Conservation (phyloP, 1,140 invertebrate genomes). For the Cecropterus lyciades region DNA sequence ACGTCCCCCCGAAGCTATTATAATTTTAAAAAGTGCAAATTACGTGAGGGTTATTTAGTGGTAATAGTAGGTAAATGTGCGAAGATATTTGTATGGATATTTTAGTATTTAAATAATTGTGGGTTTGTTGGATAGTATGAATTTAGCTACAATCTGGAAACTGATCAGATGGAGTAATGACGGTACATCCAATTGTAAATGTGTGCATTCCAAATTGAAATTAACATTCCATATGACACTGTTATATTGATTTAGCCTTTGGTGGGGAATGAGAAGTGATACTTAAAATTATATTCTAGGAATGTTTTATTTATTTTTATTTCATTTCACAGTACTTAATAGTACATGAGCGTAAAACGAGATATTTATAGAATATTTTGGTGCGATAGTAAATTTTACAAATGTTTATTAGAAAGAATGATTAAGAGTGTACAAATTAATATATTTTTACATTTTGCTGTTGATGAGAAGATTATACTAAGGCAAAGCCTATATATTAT, state of each 20-base stretch:
- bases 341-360: constrained; percentile 65
- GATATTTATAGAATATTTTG: constrained; percentile 77
- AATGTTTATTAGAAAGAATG: constrained; percentile 74
- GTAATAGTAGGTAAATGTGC: constrained; percentile 69
- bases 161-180: constrained; percentile 27
- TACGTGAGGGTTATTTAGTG: constrained; percentile 71
- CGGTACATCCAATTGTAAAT: constrained; percentile 58
- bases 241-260: constrained; percentile 51
- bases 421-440: constrained; percentile 81
- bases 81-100: constrained; percentile 78
- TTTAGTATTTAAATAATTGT: constrained; percentile 70
- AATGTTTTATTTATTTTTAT: constrained; percentile 70
- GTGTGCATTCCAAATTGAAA: constrained; percentile 70
- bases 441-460: constrained; percentile 83
- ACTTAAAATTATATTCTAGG: constrained; percentile 66
- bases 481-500: constrained; percentile 74
- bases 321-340: constrained; percentile 69
- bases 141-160: constrained; percentile 46
- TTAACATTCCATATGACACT: constrained; percentile 31
- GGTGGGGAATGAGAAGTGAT: constrained; percentile 72
- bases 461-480: constrained; percentile 71
- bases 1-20: constrained; percentile 79
- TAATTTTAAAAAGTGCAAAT: constrained; percentile 74
- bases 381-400: constrained; percentile 83
- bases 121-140: constrained; percentile 51